Evolutionary conservation across 2,888 invertebrate genomes (phyloP), one percentile per base, ranked within the genome.

Genomic region (Hoplodrina ambigua): DNA sequence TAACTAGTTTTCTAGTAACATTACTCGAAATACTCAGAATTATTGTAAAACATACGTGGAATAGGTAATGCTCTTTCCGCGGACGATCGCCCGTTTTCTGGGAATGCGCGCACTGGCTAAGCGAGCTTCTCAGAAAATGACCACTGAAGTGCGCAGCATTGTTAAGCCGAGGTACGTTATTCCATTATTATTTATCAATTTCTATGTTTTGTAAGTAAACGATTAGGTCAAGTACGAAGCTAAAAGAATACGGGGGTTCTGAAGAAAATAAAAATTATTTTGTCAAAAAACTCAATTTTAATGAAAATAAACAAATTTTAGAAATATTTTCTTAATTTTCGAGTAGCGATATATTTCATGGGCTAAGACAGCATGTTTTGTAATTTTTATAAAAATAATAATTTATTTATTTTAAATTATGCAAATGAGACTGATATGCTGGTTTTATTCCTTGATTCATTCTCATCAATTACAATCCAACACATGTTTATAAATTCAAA

Each of bases 1-100:
- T 73, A 81, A 85, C 85, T 82, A 84, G 83, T 86, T 86, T 89
- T 87, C 89, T 75, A 69, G 81, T 85, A 86, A 87, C 75, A 83
- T 80, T 78, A 71, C 75, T 80, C 82, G 66, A 84, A 88, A 85
- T 89, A 83, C 88, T 78, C 2, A 74, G 87, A 89, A 89, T 19
- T 55, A 33, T 62, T 61, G 72, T 81, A 85, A 84, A 82, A 82
- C 78, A 74, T 65, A 82, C 70, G 17, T 62, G 70, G 79, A 81
- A 84, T 76, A 4, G 62, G 53, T 82, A 70, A 82, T 84, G 60
- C 17, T n/a, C 60, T 70, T 89, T 89, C 88, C 67, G 72, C 85
- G 86, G 89, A 89, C 88, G 84, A 85, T 61, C 84, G 86, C 68
- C 37, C 71, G 72, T 55, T 81, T 90, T 90, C 89, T 85, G 63